Conservation (phyloP, 2,888 invertebrate genomes). For the Ecdyonurus torrentis region DNA sequence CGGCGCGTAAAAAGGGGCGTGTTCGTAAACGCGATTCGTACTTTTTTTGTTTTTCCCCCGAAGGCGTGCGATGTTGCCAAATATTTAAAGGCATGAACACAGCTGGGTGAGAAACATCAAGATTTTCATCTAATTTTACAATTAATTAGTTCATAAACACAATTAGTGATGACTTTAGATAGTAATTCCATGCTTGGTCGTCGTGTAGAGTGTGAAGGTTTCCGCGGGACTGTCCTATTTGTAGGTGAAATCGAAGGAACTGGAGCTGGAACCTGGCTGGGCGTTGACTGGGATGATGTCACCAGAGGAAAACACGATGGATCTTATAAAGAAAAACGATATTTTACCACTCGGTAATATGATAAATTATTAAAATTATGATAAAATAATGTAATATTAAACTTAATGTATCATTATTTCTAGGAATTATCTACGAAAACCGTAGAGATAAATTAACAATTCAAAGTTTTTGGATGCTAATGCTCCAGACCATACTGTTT, state of each 20-base stretch:
- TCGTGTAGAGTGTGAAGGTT: conserved; percentile 30
- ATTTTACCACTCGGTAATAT: conserved; percentile 58
- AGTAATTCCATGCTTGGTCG: conserved; percentile 23
- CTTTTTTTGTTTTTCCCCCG: neutral
- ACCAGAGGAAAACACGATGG: conserved; percentile 88
- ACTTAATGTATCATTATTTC: no score
- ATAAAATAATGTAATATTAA: no score
- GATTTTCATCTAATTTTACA: neutral
- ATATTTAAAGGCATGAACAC: neutral
- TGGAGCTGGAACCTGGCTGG: conserved; percentile 65
- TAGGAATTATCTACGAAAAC: no score
- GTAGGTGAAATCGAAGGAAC: conserved; percentile 55
- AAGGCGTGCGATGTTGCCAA: neutral
- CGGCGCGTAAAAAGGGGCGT: no score
- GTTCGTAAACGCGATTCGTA: neutral
- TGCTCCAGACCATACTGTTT: no score
- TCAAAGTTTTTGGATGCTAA: no score
- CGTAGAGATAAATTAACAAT: no score
- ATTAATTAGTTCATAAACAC: neutral
- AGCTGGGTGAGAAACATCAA: neutral
- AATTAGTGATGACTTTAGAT: neutral
- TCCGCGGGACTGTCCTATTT: conserved; percentile 49
- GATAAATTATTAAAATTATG: no score
- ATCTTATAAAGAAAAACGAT: conserved; percentile 56
- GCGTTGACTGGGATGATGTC: conserved; percentile 93